Evolutionary conservation across 92 coral and sea anemone genomes (phyloP).

Genomic region (Anthopleura xanthogrammica): DNA sequence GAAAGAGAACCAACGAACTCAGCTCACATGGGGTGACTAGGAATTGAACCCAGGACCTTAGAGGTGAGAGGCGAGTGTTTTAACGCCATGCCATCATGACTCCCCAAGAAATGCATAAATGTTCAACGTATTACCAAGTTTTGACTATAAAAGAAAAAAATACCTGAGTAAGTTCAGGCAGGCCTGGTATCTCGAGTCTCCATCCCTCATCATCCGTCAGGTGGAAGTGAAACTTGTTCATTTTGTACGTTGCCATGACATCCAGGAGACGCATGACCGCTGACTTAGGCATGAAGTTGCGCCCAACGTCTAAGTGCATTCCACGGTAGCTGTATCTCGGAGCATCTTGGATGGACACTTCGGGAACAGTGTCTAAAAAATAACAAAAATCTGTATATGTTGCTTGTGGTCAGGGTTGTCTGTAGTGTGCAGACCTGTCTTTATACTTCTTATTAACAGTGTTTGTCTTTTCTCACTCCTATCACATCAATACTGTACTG

Average conservation of each 20-base stretch:
- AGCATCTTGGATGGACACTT: conserved; percentile 50
- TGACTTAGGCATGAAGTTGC: conserved; percentile 57
- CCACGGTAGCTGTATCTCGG: conserved; percentile 72
- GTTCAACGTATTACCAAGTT: no score
- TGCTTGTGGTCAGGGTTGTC: no score
- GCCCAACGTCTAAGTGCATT: conserved; percentile 64
- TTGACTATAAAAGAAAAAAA: no score
- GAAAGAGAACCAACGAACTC: no score
- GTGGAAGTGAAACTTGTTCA: conserved; percentile 80
- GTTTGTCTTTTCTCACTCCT: no score
- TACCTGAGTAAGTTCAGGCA: conserved; percentile 78
- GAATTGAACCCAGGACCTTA: no score
- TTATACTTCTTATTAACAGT: no score
- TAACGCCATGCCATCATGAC: neutral
- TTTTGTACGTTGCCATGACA: conserved; percentile 67
- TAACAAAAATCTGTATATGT: no score
- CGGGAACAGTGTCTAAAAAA: conserved; percentile 22
- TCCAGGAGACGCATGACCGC: conserved; percentile 58
- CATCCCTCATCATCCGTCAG: conserved; percentile 91
- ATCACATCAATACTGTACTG: no score
- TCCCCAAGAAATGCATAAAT: neutral
- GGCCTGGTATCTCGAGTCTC: conserved; percentile 86
- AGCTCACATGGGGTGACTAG: no score
- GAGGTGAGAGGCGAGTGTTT: no score
- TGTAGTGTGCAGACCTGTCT: no score